Percentiles rank a stretch among this genome's conserved stretches.
These are phyloP conservation scores for Chaenodraco wilsoni DNA, from an alignment of 2,797 vertebrate species.

Conservation along the genomic window DNA sequence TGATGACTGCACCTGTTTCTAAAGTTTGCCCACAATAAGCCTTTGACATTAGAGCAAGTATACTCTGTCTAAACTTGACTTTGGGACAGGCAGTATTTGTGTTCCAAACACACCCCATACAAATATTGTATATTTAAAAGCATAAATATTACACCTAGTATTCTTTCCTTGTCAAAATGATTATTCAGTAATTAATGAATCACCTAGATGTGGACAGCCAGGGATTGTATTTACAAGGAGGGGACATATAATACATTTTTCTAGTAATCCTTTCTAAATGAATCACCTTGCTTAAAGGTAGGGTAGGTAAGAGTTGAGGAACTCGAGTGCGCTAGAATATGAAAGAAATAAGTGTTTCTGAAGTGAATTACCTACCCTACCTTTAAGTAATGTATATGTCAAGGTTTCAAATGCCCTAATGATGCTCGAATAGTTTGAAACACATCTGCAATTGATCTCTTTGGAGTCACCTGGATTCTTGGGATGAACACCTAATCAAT, in stretches of 20 bases:
- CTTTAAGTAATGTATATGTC: background rate
- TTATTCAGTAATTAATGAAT: background rate
- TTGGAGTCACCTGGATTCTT: background rate
- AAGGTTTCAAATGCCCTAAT: background rate
- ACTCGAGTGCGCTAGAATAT: too few relatives aligned
- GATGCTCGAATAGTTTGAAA: background rate
- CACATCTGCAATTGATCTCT: background rate
- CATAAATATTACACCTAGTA: background rate
- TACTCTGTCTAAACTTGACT: slow-evolving; percentile 20
- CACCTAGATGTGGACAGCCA: background rate
- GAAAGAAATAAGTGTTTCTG: too few relatives aligned
- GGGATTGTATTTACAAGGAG: background rate
- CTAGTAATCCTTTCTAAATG: slow-evolving; percentile 4
- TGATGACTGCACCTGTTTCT: slow-evolving; percentile 28
- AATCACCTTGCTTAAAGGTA: background rate
- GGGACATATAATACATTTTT: slow-evolving; percentile 10
- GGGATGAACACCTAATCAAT: background rate
- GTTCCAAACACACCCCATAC: background rate
- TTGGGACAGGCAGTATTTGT: slow-evolving; percentile 7
- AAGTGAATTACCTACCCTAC: too few relatives aligned
- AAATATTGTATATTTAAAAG: background rate
- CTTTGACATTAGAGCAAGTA: slow-evolving; percentile 23
- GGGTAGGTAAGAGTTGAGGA: too few relatives aligned
- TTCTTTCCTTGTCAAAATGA: background rate
- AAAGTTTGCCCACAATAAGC: slow-evolving; percentile 18